Evolutionary conservation across 2,888 invertebrate genomes (phyloP), one percentile per base, ranked within the genome.

Genomic region (Timandra comae): DNA sequence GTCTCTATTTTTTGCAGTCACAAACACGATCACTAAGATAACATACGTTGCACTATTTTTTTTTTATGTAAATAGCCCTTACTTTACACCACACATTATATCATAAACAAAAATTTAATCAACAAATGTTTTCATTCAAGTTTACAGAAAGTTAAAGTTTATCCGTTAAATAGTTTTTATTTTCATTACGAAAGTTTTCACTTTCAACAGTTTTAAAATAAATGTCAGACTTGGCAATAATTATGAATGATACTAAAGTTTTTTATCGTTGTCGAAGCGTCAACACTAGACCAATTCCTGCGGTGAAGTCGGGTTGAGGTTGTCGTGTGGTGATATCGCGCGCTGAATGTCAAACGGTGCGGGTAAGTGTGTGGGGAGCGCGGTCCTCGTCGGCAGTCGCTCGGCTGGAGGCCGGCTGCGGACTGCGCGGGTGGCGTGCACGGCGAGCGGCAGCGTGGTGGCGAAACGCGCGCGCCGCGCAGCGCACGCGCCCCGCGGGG

Each of bases 401-500:
- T 71, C 69, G 75, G 70, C 70, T 65, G 70, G 65, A 67, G 74
- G 77, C 75, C 80, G 70, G 72, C 74, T 74, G 79, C 78, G 73
- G 74, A 82, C 81, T 80, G 80, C 78, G 80, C 79, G 76, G 68
- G 64, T 56, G 59, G 56, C 56, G 46, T 51, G 43, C 55, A 54
- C 63, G 49, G 59, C 56, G n/a, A 3, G 16, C 16, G 56, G 45
- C 51, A 58, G 69, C 69, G 66, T 63, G 65, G 67, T 63, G 58
- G 62, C 61, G 61, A n/a, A n/a, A 64, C 63, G 63, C 63, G 63
- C 63, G 46, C 56, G 64, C 60, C 50, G 59, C 55, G 56, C 61
- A 64, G 73, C 80, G 81, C 81, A 80, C 69, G 82, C 82, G 81
- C 80, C 77, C 64, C 60, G 62, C 65, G 49, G 63, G 65, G 80